phyloP scores from a whole-genome alignment of 2,797 vertebrate genomes.

The Liparis tanakae region DNA sequence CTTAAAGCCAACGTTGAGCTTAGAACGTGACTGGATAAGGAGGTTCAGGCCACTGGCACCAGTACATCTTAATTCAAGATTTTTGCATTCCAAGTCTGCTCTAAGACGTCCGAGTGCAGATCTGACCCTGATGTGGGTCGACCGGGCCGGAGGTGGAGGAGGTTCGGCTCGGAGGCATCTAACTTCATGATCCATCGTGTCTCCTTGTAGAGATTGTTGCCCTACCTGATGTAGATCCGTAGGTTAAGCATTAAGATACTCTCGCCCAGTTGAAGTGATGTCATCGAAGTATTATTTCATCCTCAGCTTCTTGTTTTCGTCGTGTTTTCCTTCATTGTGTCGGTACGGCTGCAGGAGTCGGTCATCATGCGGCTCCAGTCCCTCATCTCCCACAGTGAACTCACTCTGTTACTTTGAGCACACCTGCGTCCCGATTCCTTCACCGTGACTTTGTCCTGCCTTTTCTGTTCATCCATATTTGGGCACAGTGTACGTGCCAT shows the following conservation, averaged over 20 bases:
- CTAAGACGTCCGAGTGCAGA: conserved; percentile 41
- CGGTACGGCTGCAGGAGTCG: conserved; percentile 8
- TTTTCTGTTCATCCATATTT: conserved; percentile 50
- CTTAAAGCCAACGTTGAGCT: conserved; percentile 54
- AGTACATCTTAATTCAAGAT: conserved; percentile 54
- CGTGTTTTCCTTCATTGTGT: conserved; percentile 11
- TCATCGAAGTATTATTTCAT: not conserved
- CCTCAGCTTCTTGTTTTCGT: not conserved
- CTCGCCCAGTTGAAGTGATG: not conserved
- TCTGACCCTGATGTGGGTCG: conserved; percentile 62
- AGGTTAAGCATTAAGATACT: not conserved
- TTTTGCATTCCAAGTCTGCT: conserved; percentile 49
- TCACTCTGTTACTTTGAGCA: conserved; percentile 32
- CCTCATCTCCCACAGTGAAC: conserved; percentile 12
- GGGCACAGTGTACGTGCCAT: conserved; percentile 26
- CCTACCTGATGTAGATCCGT: not conserved
- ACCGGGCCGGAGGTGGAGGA: conserved; percentile 13
- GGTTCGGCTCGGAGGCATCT: conserved; percentile 20
- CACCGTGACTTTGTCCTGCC: conserved; percentile 62
- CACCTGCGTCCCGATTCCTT: conserved; percentile 50
- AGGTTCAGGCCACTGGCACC: conserved; percentile 50
- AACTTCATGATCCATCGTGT: not conserved
- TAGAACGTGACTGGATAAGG: conserved; percentile 46
- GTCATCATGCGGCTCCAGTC: conserved; percentile 14
- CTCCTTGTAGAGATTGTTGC: not conserved